These are phyloP conservation scores for Carcina quercana DNA, from an alignment of 2,888 invertebrate species.

Conservation along the genomic window DNA sequence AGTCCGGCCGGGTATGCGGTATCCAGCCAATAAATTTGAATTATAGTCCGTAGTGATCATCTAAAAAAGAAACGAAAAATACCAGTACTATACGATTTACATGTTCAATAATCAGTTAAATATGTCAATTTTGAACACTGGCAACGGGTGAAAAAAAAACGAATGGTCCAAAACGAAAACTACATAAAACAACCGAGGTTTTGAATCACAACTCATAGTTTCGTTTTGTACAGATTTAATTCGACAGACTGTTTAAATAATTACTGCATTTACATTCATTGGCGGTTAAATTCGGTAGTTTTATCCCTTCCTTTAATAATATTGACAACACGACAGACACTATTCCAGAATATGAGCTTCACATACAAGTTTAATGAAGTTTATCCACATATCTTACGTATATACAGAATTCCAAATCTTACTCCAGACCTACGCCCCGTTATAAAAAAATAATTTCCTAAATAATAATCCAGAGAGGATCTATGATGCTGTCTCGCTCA, in stretches of 20 bases:
- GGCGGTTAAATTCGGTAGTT: slow-evolving; percentile 62
- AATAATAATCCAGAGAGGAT: slow-evolving; percentile 46
- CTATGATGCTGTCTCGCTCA: slow-evolving; percentile 33
- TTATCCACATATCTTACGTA: slow-evolving; percentile 34
- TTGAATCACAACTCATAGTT: slow-evolving; percentile 58
- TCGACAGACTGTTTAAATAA: slow-evolving; percentile 70
- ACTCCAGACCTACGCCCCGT: slow-evolving; percentile 45
- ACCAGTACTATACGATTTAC: no score
- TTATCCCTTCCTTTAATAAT: no score
- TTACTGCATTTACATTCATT: slow-evolving; percentile 65
- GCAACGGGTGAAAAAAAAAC: no score
- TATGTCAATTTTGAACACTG: no score
- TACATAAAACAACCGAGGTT: slow-evolving; percentile 24
- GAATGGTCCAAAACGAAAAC: no score
- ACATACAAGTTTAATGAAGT: slow-evolving; percentile 13
- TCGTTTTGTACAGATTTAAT: slow-evolving; percentile 73
- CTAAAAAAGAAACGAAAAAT: no score
- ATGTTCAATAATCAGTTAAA: no score
- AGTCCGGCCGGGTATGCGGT: no score
- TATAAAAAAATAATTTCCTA: slow-evolving; percentile 55
- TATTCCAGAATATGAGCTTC: slow-evolving; percentile 24
- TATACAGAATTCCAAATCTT: slow-evolving; percentile 57
- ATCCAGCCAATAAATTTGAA: no score
- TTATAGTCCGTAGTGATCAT: no score
- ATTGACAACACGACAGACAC: slow-evolving; percentile 36